These are phyloP conservation scores for Anolis sagrei DNA, from an alignment of 2,113 vertebrate genomes.

Conservation along the genomic window DNA sequence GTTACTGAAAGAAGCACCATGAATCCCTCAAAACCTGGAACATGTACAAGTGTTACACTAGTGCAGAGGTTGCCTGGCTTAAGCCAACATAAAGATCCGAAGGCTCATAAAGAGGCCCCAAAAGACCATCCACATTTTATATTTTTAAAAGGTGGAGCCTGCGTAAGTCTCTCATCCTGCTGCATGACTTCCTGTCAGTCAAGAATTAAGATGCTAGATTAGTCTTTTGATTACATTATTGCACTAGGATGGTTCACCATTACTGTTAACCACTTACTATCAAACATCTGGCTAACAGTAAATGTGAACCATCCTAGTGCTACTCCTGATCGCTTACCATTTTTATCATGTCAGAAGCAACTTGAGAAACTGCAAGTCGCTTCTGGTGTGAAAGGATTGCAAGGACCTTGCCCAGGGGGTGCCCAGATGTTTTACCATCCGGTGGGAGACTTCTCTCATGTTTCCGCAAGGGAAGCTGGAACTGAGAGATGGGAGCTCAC, in stretches of 20 bases:
- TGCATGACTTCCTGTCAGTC: not conserved
- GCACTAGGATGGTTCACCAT: not conserved
- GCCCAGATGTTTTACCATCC: too few relatives aligned
- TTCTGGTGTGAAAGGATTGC: too few relatives aligned
- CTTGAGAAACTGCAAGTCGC: too few relatives aligned
- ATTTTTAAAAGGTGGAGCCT: not conserved
- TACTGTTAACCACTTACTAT: too few relatives aligned
- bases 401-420: too few relatives aligned
- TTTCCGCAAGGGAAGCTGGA: too few relatives aligned
- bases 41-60: not conserved
- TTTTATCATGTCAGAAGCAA: too few relatives aligned
- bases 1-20: not conserved
- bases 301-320: too few relatives aligned
- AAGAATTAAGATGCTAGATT: not conserved
- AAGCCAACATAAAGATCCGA: not conserved
- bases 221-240: not conserved
- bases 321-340: not conserved
- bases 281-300: too few relatives aligned
- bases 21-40: not conserved
- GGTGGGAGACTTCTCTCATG: too few relatives aligned
- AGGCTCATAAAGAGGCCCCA: not conserved
- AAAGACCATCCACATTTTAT: not conserved
- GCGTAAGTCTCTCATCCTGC: not conserved
- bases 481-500: too few relatives aligned
- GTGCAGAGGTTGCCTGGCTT: not conserved